Percentiles rank a stretch among this genome's conserved stretches.
Evolutionary conservation across 2,888 invertebrate species (phyloP).

Genomic region (Acholoe squamosa): DNA sequence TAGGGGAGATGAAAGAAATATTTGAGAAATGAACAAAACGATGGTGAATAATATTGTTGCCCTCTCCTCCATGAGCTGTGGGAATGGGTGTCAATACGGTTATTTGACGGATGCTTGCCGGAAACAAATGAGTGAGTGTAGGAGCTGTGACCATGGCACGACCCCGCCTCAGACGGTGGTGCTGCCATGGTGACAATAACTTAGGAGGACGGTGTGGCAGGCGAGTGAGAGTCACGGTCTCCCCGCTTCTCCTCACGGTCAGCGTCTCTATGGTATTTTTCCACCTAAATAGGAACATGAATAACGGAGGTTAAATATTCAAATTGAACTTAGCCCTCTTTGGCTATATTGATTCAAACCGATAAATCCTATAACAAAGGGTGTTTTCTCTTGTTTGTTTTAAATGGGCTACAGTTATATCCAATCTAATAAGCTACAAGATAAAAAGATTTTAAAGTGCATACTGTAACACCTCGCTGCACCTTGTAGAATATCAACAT

Average conservation of each 20-base stretch:
- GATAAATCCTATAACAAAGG: too few relatives aligned
- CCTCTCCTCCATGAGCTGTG: not conserved
- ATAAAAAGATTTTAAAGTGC: too few relatives aligned
- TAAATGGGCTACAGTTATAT: too few relatives aligned
- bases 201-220: slow-evolving; percentile 58
- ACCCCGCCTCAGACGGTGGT: not conserved
- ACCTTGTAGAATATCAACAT: too few relatives aligned
- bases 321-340: too few relatives aligned
- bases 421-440: too few relatives aligned
- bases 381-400: too few relatives aligned
- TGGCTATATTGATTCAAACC: too few relatives aligned
- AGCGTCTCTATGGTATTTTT: slow-evolving; percentile 62
- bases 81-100: slow-evolving; percentile 7
- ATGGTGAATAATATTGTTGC: not conserved
- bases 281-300: slow-evolving; percentile 58
- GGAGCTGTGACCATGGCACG: not conserved
- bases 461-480: too few relatives aligned
- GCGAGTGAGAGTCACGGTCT: slow-evolving; percentile 38
- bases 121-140: slow-evolving; percentile 19
- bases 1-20: not conserved
- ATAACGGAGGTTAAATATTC: too few relatives aligned
- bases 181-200: slow-evolving; percentile 60
- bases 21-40: not conserved
- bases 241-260: slow-evolving; percentile 58
- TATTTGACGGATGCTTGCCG: slow-evolving; percentile 15